phyloP scores from a whole-genome alignment of 2,888 invertebrate species.

The Spodoptera picta region DNA sequence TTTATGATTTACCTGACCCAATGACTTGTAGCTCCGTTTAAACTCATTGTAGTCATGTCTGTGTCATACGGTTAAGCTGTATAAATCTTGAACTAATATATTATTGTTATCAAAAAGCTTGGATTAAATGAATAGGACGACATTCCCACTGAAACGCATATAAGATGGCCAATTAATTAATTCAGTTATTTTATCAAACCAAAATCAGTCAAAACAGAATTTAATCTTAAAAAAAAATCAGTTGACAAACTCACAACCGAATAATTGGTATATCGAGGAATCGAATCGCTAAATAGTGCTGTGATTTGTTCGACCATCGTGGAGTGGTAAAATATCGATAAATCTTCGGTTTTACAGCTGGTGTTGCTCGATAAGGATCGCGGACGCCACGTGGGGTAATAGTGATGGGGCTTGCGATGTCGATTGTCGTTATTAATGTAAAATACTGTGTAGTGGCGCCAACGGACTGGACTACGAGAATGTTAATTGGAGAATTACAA shows the following conservation, averaged over 20 bases:
- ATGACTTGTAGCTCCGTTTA: too few relatives aligned
- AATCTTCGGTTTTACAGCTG: slow-evolving; percentile 88
- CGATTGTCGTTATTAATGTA: slow-evolving; percentile 54
- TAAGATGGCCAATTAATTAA: slow-evolving; percentile 50
- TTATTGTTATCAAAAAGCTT: neutral
- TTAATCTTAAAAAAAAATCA: slow-evolving; percentile 41
- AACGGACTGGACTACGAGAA: slow-evolving; percentile 42
- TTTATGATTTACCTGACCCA: too few relatives aligned
- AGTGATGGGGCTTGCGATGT: slow-evolving; percentile 64
- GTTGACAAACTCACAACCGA: slow-evolving; percentile 49
- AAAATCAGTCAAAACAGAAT: slow-evolving; percentile 52
- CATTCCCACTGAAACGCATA: slow-evolving; percentile 15
- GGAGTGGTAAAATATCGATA: slow-evolving; percentile 84
- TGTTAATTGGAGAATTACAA: slow-evolving; percentile 51
- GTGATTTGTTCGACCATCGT: slow-evolving; percentile 84
- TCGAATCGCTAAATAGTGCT: slow-evolving; percentile 75
- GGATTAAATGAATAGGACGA: slow-evolving; percentile 10
- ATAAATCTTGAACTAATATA: neutral
- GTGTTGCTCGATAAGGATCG: slow-evolving; percentile 83
- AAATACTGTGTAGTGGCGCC: slow-evolving; percentile 56
- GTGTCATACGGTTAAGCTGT: too few relatives aligned
- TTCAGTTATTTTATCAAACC: slow-evolving; percentile 50
- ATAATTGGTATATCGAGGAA: slow-evolving; percentile 69
- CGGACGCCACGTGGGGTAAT: slow-evolving; percentile 84
- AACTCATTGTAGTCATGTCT: too few relatives aligned